Conservation (phyloP, 2,113 vertebrate genomes). For the Butorides virescens region DNA sequence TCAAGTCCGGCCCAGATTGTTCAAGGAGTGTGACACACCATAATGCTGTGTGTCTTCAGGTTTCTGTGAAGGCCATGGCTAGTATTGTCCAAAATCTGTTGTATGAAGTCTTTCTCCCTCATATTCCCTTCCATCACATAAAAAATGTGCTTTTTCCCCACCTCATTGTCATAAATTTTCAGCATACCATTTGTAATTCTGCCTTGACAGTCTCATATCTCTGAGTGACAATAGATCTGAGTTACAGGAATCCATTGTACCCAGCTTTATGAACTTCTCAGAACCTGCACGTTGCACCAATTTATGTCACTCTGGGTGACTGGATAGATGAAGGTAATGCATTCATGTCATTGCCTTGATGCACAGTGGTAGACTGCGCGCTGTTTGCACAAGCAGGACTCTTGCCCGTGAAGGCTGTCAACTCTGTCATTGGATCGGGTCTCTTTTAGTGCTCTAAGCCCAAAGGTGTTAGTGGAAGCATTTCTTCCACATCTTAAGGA, state of each 20-base stretch:
- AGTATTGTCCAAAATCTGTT: background rate
- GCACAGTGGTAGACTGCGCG: fast-evolving
- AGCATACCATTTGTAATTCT: background rate
- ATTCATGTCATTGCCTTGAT: background rate
- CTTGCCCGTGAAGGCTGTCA: background rate
- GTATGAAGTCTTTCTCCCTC: background rate
- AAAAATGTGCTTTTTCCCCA: background rate
- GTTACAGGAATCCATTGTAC: background rate
- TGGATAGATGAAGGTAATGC: background rate
- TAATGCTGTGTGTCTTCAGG: background rate
- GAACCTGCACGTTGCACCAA: background rate
- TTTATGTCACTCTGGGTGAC: background rate
- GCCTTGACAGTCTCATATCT: background rate
- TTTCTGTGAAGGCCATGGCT: background rate
- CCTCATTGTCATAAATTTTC: background rate
- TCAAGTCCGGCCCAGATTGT: background rate
- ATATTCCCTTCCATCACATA: background rate
- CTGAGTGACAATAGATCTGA: background rate
- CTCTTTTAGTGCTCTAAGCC: background rate
- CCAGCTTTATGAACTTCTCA: background rate
- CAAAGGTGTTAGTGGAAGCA: background rate
- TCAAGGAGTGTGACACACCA: background rate
- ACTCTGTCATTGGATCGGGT: fast-evolving
- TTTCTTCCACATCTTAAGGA: background rate
- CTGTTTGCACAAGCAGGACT: background rate